Percentiles rank a stretch among this genome's conserved stretches.
Evolutionary conservation across 2,113 vertebrate genomes (phyloP).

Genomic region (Oncorhynchus clarkii): DNA sequence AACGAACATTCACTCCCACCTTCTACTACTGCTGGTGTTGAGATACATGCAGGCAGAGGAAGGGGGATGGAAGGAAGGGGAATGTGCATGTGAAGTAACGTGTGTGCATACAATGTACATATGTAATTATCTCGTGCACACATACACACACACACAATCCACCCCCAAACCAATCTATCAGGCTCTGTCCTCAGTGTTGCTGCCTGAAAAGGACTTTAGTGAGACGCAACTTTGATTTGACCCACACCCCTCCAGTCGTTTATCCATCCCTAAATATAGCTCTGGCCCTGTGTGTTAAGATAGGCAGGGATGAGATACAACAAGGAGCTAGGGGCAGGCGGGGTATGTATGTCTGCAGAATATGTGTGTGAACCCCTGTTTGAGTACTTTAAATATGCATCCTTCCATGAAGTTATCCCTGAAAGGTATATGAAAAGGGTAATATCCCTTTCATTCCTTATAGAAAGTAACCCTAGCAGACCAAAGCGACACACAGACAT

Average conservation of each 20-base stretch:
- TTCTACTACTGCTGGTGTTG: no score
- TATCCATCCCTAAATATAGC: slow-evolving; percentile 6
- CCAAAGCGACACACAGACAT: background rate
- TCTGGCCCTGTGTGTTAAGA: background rate
- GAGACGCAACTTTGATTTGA: background rate
- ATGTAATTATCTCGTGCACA: no score
- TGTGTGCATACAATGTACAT: background rate
- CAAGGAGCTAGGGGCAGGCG: no score
- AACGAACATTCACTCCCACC: no score
- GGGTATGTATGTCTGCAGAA: background rate
- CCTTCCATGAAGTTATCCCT: no score
- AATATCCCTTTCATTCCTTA: no score
- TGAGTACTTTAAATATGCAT: background rate
- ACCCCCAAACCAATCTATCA: background rate
- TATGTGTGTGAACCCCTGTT: background rate
- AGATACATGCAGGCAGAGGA: no score
- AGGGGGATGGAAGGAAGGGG: no score
- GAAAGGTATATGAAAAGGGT: no score
- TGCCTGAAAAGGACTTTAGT: background rate
- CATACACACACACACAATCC: background rate
- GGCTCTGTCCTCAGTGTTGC: background rate
- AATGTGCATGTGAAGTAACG: no score
- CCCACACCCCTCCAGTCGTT: background rate
- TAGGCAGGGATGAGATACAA: no score
- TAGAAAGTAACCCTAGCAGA: no score